Evolutionary conservation across 1,140 invertebrate genomes (phyloP), one percentile per base, ranked within the genome.

Genomic region (Plodia interpunctella): DNA sequence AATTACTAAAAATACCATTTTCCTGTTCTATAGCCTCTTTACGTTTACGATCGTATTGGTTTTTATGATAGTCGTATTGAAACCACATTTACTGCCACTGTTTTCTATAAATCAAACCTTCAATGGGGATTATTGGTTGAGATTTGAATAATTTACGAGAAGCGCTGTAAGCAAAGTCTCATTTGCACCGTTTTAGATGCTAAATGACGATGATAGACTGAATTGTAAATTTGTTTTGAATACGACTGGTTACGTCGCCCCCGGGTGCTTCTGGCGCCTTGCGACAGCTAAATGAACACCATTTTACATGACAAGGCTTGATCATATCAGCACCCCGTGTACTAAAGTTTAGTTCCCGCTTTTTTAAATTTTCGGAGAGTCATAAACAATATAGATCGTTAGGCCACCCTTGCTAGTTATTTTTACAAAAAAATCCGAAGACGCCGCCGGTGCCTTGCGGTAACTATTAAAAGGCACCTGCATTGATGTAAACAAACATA

Each of bases 401-500:
- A 72, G 76, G 78, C 80, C 72, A 81, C 82, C 80, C 78, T 66
- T 66, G 54, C 50, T 68, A 78, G 70, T 76, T 74, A 75, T 82
- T 80, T n/a, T 76, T 32, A 72, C 63, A 76, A 76, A 76, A 72
- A 57, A 78, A 83, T 62, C 68, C 57, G 70, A 75, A 63, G 72
- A 70, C 70, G 63, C 66, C 52, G 56, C 55, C 35, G 63, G 71
- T 72, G 69, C 68, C 69, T 72, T 63, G 61, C 52, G 56, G 62
- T 55, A 54, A 72, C 68, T 44, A 70, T 76, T 66, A 75, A 72
- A 73, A 76, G 65, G 72, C 62, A 76, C 81, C 78, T 71, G 74
- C 84, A 78, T 74, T 72, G 66, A 74, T 70, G 75, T 76, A 86
- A 87, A 87, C 77, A 84, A 81, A 88, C 76, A 87, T 88, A 87